These are phyloP conservation scores for Ceyx melanurus DNA, from an alignment of 2,113 vertebrate species.

Conservation along the genomic window DNA sequence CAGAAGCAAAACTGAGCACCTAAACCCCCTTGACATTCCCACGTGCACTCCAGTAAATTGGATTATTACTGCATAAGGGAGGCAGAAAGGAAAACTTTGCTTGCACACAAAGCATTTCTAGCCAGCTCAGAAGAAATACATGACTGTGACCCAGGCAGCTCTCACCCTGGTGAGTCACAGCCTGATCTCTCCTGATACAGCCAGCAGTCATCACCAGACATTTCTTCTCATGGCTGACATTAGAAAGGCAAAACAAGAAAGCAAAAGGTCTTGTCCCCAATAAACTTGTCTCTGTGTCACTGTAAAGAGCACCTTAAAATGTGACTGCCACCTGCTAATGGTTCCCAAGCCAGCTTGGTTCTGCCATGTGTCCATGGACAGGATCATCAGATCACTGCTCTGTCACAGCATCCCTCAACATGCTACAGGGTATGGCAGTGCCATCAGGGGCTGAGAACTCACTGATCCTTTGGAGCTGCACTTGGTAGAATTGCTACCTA, in stretches of 20 bases:
- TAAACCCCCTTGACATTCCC: background rate
- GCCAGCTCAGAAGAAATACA: background rate
- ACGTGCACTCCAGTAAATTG: background rate
- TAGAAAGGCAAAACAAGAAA: background rate
- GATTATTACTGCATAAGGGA: background rate
- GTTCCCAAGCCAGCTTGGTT: background rate
- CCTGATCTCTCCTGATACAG: background rate
- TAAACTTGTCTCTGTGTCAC: background rate
- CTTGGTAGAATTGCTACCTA: background rate
- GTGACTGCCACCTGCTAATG: background rate
- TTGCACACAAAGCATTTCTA: background rate
- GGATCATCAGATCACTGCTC: background rate
- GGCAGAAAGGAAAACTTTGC: background rate
- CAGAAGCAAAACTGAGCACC: background rate
- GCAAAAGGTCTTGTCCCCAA: background rate
- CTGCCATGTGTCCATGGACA: background rate
- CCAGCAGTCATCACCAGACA: background rate
- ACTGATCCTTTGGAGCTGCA: background rate
- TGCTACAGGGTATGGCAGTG: background rate
- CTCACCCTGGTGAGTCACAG: background rate
- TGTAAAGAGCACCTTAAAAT: background rate
- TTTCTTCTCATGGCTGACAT: background rate
- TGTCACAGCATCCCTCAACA: background rate
- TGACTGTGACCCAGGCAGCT: background rate
- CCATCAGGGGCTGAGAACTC: background rate